A percentile compares a stretch with the other conserved stretches of the same genome.
Evolutionary conservation across 2,113 vertebrate species (phyloP).

Genomic region (Rhinolophus sinicus): DNA sequence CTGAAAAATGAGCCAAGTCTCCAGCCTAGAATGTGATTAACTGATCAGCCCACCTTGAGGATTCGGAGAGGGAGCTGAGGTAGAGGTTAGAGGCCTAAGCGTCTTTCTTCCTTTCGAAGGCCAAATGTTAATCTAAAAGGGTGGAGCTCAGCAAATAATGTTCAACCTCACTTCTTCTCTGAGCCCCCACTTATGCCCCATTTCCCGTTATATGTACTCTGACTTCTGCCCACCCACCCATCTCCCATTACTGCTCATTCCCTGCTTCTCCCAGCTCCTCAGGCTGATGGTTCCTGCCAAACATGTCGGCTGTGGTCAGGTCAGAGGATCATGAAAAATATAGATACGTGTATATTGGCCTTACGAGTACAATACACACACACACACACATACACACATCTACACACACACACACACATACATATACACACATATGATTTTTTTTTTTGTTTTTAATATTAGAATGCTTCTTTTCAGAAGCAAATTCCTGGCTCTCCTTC

Average conservation of each 20-base stretch:
- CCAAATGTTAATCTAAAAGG: neutral
- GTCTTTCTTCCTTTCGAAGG: neutral
- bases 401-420: neutral
- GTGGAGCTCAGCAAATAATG: neutral
- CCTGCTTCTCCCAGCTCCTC: neutral
- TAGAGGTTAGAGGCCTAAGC: neutral
- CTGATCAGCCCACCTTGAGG: neutral
- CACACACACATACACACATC: neutral
- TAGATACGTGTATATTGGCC: neutral
- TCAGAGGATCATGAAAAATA: neutral
- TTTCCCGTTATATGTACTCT: neutral
- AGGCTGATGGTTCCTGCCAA: neutral
- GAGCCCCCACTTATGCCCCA: accelerated
- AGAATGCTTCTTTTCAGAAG: neutral
- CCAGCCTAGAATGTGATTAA: neutral
- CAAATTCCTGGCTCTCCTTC: neutral
- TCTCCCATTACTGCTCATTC: neutral
- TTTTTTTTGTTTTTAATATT: neutral
- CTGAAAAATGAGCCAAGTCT: neutral
- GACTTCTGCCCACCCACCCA: neutral
- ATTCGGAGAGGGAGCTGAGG: neutral
- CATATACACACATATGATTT: too few relatives aligned
- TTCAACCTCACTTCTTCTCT: accelerated
- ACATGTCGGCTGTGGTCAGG: neutral
- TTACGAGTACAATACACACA: neutral